These are phyloP conservation scores for Volucella inflata DNA, from an alignment of 2,888 invertebrate genomes.

Conservation along the genomic window DNA sequence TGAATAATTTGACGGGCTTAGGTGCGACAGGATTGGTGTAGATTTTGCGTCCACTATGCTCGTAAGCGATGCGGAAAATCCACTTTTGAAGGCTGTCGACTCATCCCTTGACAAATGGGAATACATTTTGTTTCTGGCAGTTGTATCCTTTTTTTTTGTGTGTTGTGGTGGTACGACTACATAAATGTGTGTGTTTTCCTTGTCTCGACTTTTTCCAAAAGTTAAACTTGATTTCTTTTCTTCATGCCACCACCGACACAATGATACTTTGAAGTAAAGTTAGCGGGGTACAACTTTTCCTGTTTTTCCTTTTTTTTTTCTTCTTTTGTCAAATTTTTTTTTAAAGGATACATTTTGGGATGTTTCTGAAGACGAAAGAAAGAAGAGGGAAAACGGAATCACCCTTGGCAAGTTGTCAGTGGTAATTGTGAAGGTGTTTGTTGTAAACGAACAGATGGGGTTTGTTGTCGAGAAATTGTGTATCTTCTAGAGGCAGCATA, in stretches of 20 bases:
- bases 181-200: not conserved
- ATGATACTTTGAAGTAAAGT: constrained; percentile 6
- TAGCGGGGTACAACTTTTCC: constrained; percentile 2
- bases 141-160: constrained; percentile 14
- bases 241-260: constrained; percentile 11
- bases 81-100: constrained; percentile 55
- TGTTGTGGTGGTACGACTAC: not conserved
- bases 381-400: constrained; percentile 1
- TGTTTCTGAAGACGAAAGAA: not conserved
- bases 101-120: constrained; percentile 37
- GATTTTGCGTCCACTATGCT: constrained; percentile 59
- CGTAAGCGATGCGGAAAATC: constrained; percentile 54
- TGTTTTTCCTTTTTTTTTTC: too few relatives aligned
- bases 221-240: constrained; percentile 28
- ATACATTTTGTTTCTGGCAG: constrained; percentile 46
- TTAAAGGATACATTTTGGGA: not conserved
- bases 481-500: not conserved
- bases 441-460: constrained; percentile 18
- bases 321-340: too few relatives aligned
- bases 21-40: constrained; percentile 28
- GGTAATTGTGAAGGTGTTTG: constrained; percentile 34
- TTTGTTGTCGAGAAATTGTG: constrained; percentile 12
- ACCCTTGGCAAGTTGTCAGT: constrained; percentile 49
- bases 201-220: constrained; percentile 4
- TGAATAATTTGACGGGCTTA: constrained; percentile 50